Evolutionary conservation across 2,888 invertebrate species (phyloP), one percentile per base, ranked within the genome.

Genomic region (Eutolmus rufibarbis): DNA sequence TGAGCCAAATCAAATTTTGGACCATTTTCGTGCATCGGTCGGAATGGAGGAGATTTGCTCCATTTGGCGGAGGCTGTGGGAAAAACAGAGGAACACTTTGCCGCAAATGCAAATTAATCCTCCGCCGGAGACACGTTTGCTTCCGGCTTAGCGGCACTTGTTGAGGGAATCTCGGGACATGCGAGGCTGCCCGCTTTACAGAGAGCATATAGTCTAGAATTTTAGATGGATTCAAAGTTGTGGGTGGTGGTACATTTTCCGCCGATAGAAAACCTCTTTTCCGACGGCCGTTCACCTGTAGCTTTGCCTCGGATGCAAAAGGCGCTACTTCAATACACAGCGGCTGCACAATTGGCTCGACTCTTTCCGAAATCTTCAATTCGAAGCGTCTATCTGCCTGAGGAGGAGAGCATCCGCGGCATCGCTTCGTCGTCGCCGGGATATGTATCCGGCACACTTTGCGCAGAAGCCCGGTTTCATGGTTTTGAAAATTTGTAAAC

Each of bases 81-180:
- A 66, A 82, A 46, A 46, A 31, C 34, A 37, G 37, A 37, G 37
- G 66, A 40, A 14, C 66, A 57, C 66, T 40, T 66, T 19, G 37
- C 43, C 74, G 9, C 51, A 86, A 86, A 86, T 86, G 74, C 86
- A 76, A 86, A 86, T 86, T 86, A 86, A 76, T 76, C 43, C 51
- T 76, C 31, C 23, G 43, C 19, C 74, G 34, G 19, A 86, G 74
- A 43, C 74, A 34, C 19, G 56, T 37, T 57, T 77, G 23, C 37
- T 16, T 86, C 37, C 86, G 23, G 56, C 77, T 77, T 77, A 77
- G n/a, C 56, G 74, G 34, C 51, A 77, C 86, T 86, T 77, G 57
- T 77, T 86, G 86, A 86, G n/a, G 46, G 46, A 74, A 46, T 31
- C 46, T 46, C 16, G 16, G 46, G 7, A 74, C 74, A 28, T 74